Base-by-base conservation (phyloP, 2,888 invertebrate species). In the Netelia inedita region DNA sequence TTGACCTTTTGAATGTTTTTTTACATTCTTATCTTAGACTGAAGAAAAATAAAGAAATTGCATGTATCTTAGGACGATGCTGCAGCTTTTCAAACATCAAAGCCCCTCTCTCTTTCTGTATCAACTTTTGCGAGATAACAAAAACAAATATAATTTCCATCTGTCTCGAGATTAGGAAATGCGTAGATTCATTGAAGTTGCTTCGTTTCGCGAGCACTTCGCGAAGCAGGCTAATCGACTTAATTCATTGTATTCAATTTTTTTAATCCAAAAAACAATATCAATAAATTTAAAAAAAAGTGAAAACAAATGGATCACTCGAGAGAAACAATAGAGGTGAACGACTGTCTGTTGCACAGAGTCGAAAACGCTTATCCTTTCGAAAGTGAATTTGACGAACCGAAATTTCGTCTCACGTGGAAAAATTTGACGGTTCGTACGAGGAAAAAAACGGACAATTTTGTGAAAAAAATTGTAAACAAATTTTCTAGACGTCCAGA, bases 371-470 rank as follows among this genome's bases (percentile, higher is more conserved):
- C 46, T 43, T 28, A 68, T 78, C 71, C 78, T n/a, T 65, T 78
- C 50, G 79, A 74, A 6, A 63, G 71, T 16, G 50, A 63, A 11
- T 23, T 28, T 2, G 65, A 82, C 23, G 53, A 81, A 19, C 2
- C 23, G 6, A 69, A 79, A 6, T 66, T 85, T 46, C 69, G 68
- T 5, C 74, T 90, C 6, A 76, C 85, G 1, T 90, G 89, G 90
- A 75, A 90, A 23, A 87, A 88, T 65, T 41, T 90, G 63, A 85
- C 88, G 2, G 87, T 89, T 53, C 63, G 75, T 76, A 41, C 46
- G 43, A 28, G 8, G 0, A 14, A 14, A 28, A 61, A 85, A 80
- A 74, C 68, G 11, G 6, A 41, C 5, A 41, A 72, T 61, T 79
- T 80, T 41, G 14, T 69, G 6, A 41, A 79, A 9, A 72, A 69